These are phyloP conservation scores for rabbit (Oryctolagus cuniculus) DNA, from an alignment of 2,113 vertebrate genomes.

Conservation along the genomic window mOryCun1.1 NC_091432.1:99007001-99007500, in stretches of 20 bases:
- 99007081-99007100: too few relatives aligned
- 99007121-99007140: not conserved
- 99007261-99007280: not conserved
- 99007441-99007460: not conserved
- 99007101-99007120: too few relatives aligned
- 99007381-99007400: not conserved
- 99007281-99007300: not conserved
- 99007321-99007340: not conserved
- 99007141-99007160: not conserved
- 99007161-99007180: not conserved
- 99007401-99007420: not conserved
- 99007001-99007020: too few relatives aligned
- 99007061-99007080: too few relatives aligned
- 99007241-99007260: not conserved
- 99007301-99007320: not conserved
- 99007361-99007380: not conserved
- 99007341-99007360: not conserved
- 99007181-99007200: not conserved
- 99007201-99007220: not conserved
- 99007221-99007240: not conserved
- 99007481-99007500: not conserved
- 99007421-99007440: not conserved
- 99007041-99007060: too few relatives aligned
- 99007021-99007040: too few relatives aligned
- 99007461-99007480: not conserved